Base-by-base conservation (phyloP, 2,888 invertebrate genomes). In the Caenorhabditis becei region DNA sequence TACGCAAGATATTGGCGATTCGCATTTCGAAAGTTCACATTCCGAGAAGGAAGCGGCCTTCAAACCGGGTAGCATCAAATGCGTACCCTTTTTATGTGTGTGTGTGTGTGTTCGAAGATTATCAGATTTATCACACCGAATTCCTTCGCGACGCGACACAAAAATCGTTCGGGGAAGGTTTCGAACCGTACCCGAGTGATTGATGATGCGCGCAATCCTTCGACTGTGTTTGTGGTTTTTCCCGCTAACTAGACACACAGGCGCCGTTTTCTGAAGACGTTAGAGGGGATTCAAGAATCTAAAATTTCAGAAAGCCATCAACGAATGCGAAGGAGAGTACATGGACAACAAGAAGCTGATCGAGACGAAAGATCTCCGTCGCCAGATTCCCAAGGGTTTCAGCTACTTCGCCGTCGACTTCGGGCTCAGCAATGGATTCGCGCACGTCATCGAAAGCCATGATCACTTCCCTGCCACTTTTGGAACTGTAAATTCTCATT, bases 381-480 rank as follows among this genome's bases (percentile, higher is more conserved):
- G 94, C 90, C 94, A 95, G 91, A 90, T 99, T 80, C 99, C 98
- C 0, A 96, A 95, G 92, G 96, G 96, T 0, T 93, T 99, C 84
- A 95, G 97, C 0, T 99, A 98, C 92, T 97, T 99, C 92, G 94
- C 95, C 93, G 95, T 99, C 0, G 95, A 96, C 92, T 98, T 98
- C 93, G 97, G 96, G 20, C 94, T 95, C 93, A 94, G 95, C 61
- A 87, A 88, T 28, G 98, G 98, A 0, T 98, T 95, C 93, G 98
- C 97, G 58, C 98, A 99, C 92, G 95, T 98, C 0, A 96, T 99
- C 89, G 98, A 99, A 92, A 96, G 98, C 92, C 95, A 96, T 91
- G 93, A 94, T 71, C 91, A 94, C 47, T 98, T 98, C 92, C 96
- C 97, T 0, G 92, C 91, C 65, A 95, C 95, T 92, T 99, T 97